Evolutionary conservation across 2,888 invertebrate genomes (phyloP), one percentile per base, ranked within the genome.

Genomic region (Mimas tiliae): DNA sequence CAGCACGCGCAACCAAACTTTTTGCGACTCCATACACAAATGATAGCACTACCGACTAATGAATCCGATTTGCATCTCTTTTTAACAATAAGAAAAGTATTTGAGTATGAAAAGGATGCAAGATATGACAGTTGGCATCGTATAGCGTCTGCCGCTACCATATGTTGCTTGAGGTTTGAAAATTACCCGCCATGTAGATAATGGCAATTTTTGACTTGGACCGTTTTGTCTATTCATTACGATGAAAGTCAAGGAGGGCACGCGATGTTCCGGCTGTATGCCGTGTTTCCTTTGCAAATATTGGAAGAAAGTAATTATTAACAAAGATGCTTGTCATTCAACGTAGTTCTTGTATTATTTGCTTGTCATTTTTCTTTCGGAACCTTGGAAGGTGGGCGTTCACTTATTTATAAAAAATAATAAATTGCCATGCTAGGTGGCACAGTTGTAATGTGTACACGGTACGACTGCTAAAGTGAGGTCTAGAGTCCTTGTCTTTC

Each of bases 111-210:
- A 67, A 77, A 83, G 73, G 90, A 91, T 68, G 78, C 80, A 64
- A 70, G 62, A 82, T 65, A 72, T 86, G 85, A 92, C 93, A 93
- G 93, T 93, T 93, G 93, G 92, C 81, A 67, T 73, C 84, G 82
- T 80, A 84, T 87, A 88, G 92, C 93, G 93, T 93, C 91, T 92
- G 93, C 92, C 85, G 86, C 82, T 71, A 81, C 92, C 93, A 93
- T 92, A 92, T 93, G 93, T 77, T 87, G 87, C 82, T 90, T 93
- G 93, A 93, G 93, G 93, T 93, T 93, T 89, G 80, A 84, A 92
- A 93, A 93, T 91, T 92, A 88, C 88, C 84, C 84, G 74, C 75
- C 82, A 80, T 81, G 79, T 81, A 79, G 82, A 76, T 80, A 86
- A 89, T 89, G 87, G 87, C 89, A 82, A 88, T 85, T 81, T 77